Evolutionary conservation across 1,140 invertebrate genomes (phyloP), one percentile per base, ranked within the genome.

Genomic region (Cryptotermes secundus): DNA sequence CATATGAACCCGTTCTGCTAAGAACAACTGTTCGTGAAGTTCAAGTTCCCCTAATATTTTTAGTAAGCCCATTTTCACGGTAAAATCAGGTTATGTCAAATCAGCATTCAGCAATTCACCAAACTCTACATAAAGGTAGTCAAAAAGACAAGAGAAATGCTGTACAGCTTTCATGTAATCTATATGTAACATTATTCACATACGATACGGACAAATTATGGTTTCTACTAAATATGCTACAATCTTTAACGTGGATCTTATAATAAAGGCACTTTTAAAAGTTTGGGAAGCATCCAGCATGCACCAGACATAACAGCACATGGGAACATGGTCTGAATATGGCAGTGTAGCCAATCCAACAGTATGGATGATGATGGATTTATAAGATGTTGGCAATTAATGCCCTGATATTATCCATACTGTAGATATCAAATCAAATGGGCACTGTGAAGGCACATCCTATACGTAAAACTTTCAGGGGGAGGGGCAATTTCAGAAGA

Each of bases 271-370:
- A 72, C 59, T 72, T 72, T 31, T 9, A 72, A 72, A 31, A 26
- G 59, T 72, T 31, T 72, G 59, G 59, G 59, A 72, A 72, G 59
- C 26, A 72, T 72, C 59, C 59, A 72, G 26, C 59, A 72, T 72
- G 59, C 59, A 31, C 59, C 59, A 72, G 59, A 72, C n/a, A 72
- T 49, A 49, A 49, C 16, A 22, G 45, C n/a, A 14, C 59, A n/a
- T 72, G 59, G 59, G n/a, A 72, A 72, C 59, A 72, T 31, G 59
- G 26, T 72, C 59, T 10, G 59, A 72, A 10, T n/a, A n/a, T 31
- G 59, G 59, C 59, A 72, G 59, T 72, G 59, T 72, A 72, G 59
- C 59, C 59, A 31, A 72, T 72, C 59, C 26, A 72, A 72, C 59
- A 72, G 14, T 72, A n/a, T 72, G n/a, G 31, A 72, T 72, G 26